phyloP scores from a whole-genome alignment of 2,113 vertebrate species.

The Malurus cyaneus region DNA sequence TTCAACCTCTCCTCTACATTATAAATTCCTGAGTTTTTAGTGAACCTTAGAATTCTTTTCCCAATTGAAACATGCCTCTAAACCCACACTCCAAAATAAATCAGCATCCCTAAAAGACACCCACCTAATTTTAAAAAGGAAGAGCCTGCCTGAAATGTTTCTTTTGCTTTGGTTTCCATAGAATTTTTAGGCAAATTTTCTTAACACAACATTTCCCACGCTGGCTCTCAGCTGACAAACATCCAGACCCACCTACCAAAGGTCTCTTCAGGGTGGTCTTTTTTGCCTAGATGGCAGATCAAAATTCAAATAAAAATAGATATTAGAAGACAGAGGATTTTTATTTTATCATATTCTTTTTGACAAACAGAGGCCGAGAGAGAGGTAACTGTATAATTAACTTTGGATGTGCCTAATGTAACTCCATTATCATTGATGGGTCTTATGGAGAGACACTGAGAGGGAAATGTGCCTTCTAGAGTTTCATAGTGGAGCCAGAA shows the following conservation, averaged over 20 bases:
- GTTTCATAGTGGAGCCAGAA: constrained; percentile 45
- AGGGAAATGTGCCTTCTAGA: constrained; percentile 58
- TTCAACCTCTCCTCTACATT: not conserved
- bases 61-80: not conserved
- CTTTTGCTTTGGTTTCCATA: not conserved
- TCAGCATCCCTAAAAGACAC: not conserved
- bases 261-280: not conserved
- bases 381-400: constrained; percentile 42
- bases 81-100: not conserved
- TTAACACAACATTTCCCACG: not conserved
- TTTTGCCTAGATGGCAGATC: not conserved
- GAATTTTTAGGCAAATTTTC: not conserved
- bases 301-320: constrained; percentile 31
- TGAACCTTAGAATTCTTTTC: not conserved
- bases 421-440: constrained; percentile 60
- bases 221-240: not conserved
- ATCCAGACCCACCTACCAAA: not conserved
- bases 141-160: not conserved
- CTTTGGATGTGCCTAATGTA: constrained; percentile 62
- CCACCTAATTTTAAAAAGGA: not conserved
- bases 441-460: constrained; percentile 35
- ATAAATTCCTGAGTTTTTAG: not conserved
- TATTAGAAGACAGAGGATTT: not conserved
- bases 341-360: constrained; percentile 1
- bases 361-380: constrained; percentile 28